phyloP scores from a whole-genome alignment of 1,140 invertebrate species.

The Leptinotarsa undecemlineata region DNA sequence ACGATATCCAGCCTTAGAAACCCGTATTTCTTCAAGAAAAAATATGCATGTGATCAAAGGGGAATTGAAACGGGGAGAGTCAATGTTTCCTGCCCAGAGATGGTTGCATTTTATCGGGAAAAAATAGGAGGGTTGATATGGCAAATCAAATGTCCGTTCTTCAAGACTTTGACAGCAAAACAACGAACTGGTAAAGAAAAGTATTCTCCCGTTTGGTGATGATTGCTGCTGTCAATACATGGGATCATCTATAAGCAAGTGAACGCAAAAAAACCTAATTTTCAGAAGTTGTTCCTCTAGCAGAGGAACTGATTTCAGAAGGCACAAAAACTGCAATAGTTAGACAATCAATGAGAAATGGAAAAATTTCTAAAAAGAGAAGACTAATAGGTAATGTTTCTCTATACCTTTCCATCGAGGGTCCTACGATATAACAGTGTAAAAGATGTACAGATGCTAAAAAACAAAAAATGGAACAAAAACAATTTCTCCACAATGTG shows the following conservation, averaged over 20 bases:
- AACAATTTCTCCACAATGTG: neutral
- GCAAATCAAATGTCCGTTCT: constrained; percentile 41
- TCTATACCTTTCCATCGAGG: too few relatives aligned
- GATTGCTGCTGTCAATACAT: constrained; percentile 34
- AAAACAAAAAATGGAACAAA: neutral
- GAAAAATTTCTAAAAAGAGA: too few relatives aligned
- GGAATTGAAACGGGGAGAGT: constrained; percentile 31
- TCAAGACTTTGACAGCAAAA: constrained; percentile 39
- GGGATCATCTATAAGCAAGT: too few relatives aligned
- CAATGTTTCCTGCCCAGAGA: constrained; percentile 28
- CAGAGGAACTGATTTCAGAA: too few relatives aligned
- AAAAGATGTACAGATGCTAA: neutral
- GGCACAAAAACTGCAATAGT: too few relatives aligned
- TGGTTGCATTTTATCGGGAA: constrained; percentile 42
- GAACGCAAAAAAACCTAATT: too few relatives aligned
- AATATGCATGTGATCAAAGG: constrained; percentile 28
- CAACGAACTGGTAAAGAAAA: constrained; percentile 48
- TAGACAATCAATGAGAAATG: too few relatives aligned
- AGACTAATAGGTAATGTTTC: neutral
- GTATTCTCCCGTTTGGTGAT: constrained; percentile 39
- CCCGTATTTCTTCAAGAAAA: constrained; percentile 29
- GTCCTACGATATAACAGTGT: too few relatives aligned
- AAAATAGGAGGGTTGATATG: constrained; percentile 30
- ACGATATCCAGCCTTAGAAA: constrained; percentile 25
- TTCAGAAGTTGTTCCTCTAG: too few relatives aligned